phyloP scores from a whole-genome alignment of 2,113 vertebrate species.

The Menidia beryllina region DNA sequence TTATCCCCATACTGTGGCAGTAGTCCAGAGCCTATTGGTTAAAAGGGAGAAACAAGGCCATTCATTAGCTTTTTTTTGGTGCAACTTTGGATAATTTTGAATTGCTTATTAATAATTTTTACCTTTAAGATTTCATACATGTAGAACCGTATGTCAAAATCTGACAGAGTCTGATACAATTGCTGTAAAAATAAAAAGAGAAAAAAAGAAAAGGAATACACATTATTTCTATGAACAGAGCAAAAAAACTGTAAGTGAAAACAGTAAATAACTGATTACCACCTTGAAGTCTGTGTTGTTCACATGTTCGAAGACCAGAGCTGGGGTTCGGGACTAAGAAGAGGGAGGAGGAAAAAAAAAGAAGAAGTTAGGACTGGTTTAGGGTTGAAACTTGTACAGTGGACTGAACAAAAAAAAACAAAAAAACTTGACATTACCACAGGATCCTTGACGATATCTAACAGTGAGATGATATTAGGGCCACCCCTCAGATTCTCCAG shows the following conservation, averaged over 20 bases:
- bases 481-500: constrained; percentile 89
- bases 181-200: constrained; percentile 72
- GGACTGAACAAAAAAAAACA: not conserved
- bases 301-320: constrained; percentile 89
- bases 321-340: constrained; percentile 87
- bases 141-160: constrained; percentile 91
- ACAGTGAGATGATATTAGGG: constrained; percentile 88
- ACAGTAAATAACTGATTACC: constrained; percentile 3
- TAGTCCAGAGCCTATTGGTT: constrained; percentile 77
- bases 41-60: not conserved
- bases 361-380: not conserved
- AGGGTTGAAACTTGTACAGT: not conserved
- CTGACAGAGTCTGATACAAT: constrained; percentile 90
- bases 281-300: constrained; percentile 93
- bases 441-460: constrained; percentile 90
- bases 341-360: not conserved
- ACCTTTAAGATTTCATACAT: constrained; percentile 93
- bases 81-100: not conserved
- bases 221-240: not conserved
- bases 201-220: too few relatives aligned
- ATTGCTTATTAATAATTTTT: too few relatives aligned
- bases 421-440: constrained; percentile 78
- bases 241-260: not conserved
- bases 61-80: not conserved
- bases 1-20: constrained; percentile 91